These are phyloP conservation scores for Bothrops jararaca DNA, from an alignment of 2,113 vertebrate genomes.

Conservation along the genomic window DNA sequence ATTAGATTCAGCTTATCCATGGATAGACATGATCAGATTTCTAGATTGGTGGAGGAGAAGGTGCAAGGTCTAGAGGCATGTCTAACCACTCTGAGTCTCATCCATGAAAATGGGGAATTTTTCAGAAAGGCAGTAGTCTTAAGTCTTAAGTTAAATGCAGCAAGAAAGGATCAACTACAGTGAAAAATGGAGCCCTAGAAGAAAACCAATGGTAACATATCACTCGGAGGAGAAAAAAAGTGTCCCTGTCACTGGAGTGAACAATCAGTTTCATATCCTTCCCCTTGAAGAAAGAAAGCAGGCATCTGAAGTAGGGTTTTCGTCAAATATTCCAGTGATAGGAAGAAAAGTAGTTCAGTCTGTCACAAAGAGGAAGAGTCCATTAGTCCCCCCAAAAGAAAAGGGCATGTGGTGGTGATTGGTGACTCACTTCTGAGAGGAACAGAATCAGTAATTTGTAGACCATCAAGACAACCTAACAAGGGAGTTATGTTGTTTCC, in stretches of 20 bases:
- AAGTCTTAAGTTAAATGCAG: background rate
- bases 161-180: background rate
- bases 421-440: background rate
- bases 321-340: background rate
- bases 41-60: background rate
- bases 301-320: background rate
- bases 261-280: background rate
- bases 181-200: background rate
- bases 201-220: background rate
- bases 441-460: background rate
- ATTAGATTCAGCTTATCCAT: background rate
- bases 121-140: background rate
- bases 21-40: background rate
- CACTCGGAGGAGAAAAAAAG: background rate
- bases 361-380: background rate
- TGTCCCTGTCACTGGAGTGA: background rate
- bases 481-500: background rate
- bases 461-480: background rate
- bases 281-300: background rate
- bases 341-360: background rate
- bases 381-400: background rate
- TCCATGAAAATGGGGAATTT: background rate
- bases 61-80: background rate
- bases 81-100: background rate
- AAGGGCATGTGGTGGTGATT: background rate